Evolutionary conservation across 2,113 vertebrate genomes (phyloP).

Genomic region (Cyprinodon variegatus): DNA sequence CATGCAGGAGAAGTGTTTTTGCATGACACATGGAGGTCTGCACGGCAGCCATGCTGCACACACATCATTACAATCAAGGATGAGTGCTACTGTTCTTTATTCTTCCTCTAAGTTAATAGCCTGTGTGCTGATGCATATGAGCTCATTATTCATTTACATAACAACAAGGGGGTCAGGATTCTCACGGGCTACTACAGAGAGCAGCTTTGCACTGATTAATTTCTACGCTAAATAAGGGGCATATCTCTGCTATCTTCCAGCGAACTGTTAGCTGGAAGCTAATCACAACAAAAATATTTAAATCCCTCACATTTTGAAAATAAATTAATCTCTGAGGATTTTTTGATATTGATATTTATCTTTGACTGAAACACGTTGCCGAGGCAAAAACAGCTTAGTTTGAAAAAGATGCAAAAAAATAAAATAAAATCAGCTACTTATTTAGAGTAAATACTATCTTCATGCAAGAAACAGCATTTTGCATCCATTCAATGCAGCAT

Average conservation of each 20-base stretch:
- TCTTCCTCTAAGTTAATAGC: constrained; percentile 24
- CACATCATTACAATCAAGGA: constrained; percentile 6
- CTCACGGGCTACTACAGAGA: constrained; percentile 8
- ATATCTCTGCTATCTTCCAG: neutral
- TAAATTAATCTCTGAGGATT: constrained; percentile 31
- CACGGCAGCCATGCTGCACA: constrained; percentile 4
- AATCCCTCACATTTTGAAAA: constrained; percentile 26
- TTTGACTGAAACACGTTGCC: constrained; percentile 38
- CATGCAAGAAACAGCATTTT: neutral
- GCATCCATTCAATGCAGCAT: neutral
- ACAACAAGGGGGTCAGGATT: constrained; percentile 14
- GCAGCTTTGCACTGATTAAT: constrained; percentile 10
- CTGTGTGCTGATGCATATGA: neutral
- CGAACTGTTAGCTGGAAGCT: constrained; percentile 1
- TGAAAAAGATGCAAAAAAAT: constrained; percentile 5
- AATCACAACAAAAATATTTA: constrained; percentile 30
- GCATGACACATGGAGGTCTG: constrained; percentile 18
- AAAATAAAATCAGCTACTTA: neutral
- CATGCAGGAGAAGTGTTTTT: constrained; percentile 34
- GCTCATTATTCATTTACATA: constrained; percentile 20
- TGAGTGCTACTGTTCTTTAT: constrained; percentile 9
- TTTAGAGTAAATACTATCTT: constrained; percentile 13
- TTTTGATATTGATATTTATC: constrained; percentile 51
- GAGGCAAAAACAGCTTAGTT: constrained; percentile 26
- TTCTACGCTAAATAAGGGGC: constrained; percentile 5